Base-by-base conservation (phyloP, 2,888 invertebrate species). In the Leptarthrus brevirostris region DNA sequence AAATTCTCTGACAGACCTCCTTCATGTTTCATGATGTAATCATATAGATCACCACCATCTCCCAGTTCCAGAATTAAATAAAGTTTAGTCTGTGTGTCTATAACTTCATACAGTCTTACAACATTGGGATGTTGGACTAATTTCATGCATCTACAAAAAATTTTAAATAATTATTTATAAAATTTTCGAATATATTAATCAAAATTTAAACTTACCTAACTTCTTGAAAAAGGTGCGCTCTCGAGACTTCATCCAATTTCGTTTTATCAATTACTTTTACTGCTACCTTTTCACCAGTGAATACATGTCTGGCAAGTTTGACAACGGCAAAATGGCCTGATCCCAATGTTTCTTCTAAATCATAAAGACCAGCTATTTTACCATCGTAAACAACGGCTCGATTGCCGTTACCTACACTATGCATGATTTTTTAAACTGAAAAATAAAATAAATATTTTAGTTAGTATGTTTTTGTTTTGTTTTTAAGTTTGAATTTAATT, bases 71-170 rank as follows among this genome's bases (percentile, higher is more conserved):
- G 88, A 83, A 99, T 97, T 85, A 96, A 89, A 87, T 96, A 96
- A 81, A 98, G 88, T 87, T 99, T 98, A 77, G 97, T 97, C 85
- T 97, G 96, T 40, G 99, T 99, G 87, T 99, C 99, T 83, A 99
- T 99, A 77, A 99, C 98, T 88, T 99, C 98, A 87, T 99, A 99
- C 64, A 99, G 88, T 73, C 98, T 89, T 56, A 99, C 98, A 47
- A 99, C 98, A 87, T 99, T 97, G 34, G 98, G 98, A 87, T 99
- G 99, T 85, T 99, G 98, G 56, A 99, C 98, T 80, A 99, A 87
- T 86, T 98, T 98, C 98, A 98, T 98, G 85, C 98, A 98, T 78
- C 97, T 90, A 77, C 95, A 92, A 94, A 73, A 86, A 82, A 34
- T 3, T 34, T 34, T 49, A 71, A 64, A 24, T 56, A 56, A n/a